A percentile compares a stretch with the other conserved stretches of the same genome.
Conservation (phyloP, 2,888 invertebrate species). For the Drosophila phalerata region DNA sequence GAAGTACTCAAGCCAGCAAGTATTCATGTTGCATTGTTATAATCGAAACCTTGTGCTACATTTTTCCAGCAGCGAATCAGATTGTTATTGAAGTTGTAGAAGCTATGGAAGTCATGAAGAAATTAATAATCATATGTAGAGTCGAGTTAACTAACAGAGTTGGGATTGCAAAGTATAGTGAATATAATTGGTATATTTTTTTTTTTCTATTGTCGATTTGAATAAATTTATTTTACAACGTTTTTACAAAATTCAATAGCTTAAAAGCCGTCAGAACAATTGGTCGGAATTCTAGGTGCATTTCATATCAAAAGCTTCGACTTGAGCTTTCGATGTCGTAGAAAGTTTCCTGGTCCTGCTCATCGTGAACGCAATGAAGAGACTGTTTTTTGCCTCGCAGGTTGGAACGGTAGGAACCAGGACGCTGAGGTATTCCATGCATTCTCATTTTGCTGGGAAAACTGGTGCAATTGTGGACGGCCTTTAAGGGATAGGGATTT, state of each 20-base stretch:
- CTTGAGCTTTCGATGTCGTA: not conserved
- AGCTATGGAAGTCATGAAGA: slow-evolving; percentile 12
- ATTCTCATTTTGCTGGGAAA: not conserved
- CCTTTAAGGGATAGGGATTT: not conserved
- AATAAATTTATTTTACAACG: not conserved
- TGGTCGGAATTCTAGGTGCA: not conserved
- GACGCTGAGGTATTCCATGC: not conserved
- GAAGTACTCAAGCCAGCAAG: slow-evolving; percentile 30
- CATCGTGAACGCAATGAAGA: not conserved
- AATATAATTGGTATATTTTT: not conserved
- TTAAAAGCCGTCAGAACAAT: not conserved
- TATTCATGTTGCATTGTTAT: slow-evolving; percentile 58
- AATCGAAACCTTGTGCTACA: slow-evolving; percentile 62
- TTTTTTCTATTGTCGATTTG: not conserved
- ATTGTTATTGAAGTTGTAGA: slow-evolving; percentile 29
- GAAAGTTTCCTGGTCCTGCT: not conserved
- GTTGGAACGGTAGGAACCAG: not conserved
- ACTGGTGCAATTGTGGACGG: not conserved
- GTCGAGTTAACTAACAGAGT: not conserved
- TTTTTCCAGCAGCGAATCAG: slow-evolving; percentile 30
- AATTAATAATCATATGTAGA: slow-evolving; percentile 16
- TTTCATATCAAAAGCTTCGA: not conserved
- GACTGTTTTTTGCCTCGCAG: not conserved
- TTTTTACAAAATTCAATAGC: not conserved
- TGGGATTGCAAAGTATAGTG: not conserved